phyloP scores from a whole-genome alignment of 2,113 vertebrate genomes.

The Circaetus gallicus region DNA sequence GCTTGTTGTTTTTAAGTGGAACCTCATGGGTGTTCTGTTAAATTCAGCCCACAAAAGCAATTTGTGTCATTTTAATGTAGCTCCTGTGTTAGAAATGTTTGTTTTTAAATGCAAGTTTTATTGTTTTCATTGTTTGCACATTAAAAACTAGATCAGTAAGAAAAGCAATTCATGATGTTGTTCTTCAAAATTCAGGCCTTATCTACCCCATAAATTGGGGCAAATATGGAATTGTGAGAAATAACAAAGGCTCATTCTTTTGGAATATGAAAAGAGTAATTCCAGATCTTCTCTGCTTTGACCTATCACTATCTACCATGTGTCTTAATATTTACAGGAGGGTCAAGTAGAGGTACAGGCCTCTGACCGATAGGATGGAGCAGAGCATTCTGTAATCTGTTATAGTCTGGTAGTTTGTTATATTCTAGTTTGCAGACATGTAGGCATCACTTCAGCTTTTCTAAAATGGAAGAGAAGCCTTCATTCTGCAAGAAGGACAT shows the following conservation, averaged over 20 bases:
- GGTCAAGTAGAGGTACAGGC: not conserved
- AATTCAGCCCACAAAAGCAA: conserved; percentile 67
- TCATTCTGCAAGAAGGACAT: not conserved
- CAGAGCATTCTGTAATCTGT: not conserved
- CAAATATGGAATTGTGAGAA: not conserved
- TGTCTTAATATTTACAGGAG: not conserved
- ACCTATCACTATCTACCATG: not conserved
- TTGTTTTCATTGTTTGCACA: conserved; percentile 58
- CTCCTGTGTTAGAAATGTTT: conserved; percentile 53
- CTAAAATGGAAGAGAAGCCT: not conserved
- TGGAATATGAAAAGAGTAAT: not conserved
- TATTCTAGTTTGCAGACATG: not conserved
- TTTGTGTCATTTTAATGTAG: conserved; percentile 59
- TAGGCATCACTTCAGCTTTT: not conserved
- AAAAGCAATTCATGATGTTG: not conserved
- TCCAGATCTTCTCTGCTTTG: not conserved
- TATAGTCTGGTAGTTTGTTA: not conserved
- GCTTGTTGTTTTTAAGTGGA: conserved; percentile 75
- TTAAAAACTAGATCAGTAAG: conserved; percentile 59
- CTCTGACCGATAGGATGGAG: not conserved
- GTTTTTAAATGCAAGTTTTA: conserved; percentile 65
- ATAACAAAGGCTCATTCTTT: not conserved
- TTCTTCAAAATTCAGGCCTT: not conserved
- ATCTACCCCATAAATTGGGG: conserved; percentile 9
- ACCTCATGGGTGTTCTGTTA: conserved; percentile 72